Percentiles rank a stretch among this genome's conserved stretches.
Evolutionary conservation across 2,797 vertebrate genomes (phyloP).

Genomic region (Phrynocephalus guinanensis): DNA sequence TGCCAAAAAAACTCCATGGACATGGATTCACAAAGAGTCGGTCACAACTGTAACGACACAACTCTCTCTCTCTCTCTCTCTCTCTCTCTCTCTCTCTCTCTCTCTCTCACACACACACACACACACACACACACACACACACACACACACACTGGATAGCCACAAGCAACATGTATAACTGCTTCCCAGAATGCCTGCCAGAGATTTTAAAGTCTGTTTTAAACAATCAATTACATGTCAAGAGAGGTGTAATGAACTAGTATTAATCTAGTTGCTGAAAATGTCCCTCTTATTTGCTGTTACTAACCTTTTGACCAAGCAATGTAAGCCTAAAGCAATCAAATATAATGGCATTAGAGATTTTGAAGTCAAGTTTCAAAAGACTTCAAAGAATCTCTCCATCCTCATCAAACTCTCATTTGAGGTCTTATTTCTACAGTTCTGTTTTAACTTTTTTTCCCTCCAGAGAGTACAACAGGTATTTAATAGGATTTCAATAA

Average conservation of each 20-base stretch:
- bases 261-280: not conserved
- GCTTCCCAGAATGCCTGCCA: not conserved
- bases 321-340: not conserved
- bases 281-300: not conserved
- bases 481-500: not conserved
- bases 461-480: not conserved
- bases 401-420: not conserved
- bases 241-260: not conserved
- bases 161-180: not conserved
- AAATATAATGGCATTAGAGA: not conserved
- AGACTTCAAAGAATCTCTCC: not conserved
- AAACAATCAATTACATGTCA: not conserved
- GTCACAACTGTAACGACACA: too few relatives aligned
- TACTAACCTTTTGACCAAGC: not conserved
- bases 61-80: too few relatives aligned
- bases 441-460: not conserved
- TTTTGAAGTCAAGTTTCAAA: not conserved
- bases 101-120: too few relatives aligned
- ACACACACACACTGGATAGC: too few relatives aligned
- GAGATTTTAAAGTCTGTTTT: not conserved
- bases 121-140: too few relatives aligned
- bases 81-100: too few relatives aligned
- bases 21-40: too few relatives aligned
- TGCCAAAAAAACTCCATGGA: too few relatives aligned
- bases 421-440: not conserved